Evolutionary conservation across 2,113 vertebrate genomes (phyloP), one percentile per base, ranked within the genome.

Genomic region (Oncorhynchus keta): DNA sequence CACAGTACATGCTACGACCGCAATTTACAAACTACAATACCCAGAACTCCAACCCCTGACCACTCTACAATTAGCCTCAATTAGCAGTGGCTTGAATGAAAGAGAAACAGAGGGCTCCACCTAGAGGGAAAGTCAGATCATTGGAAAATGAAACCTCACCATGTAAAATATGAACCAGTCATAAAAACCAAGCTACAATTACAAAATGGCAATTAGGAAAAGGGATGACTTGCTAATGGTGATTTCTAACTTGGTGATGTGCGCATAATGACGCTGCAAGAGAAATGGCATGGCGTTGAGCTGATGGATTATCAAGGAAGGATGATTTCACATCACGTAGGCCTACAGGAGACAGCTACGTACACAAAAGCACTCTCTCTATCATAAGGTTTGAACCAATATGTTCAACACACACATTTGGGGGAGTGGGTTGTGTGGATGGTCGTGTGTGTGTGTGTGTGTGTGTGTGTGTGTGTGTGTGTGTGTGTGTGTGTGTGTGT

Each of bases 101-200:
- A 91, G 61, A 81, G 88, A 84, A 91, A 92, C 84, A 82, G 77
- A 91, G 91, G 81, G 93, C 92, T 92, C 93, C 93, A 90, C 89
- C 93, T 94, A 90, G 90, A 93, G 93, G 93, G 85, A 57, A 83
- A 85, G 85, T 1, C 3, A 45, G 49, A 80, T 83, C 79, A 93
- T 79, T 89, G 87, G 70, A 73, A n/a, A 49, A 22, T 18, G 20
- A 69, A n/a, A 69, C 35, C 68, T 4, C 68, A 72, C 0, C 39
- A 45, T 4, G n/a, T 13, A 70, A 48, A 80, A 11, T 45, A 11
- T 45, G 39, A 45, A 45, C 39, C 39, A 45, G 39, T 45, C 39
- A 45, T 3, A 45, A 45, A 75, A 83, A 82, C 84, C 79, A 16
- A 75, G 74, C 30, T 79, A 81, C 73, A 87, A 80, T 86, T 82